Base-by-base conservation (phyloP, 2,797 vertebrate species). In the Dendrocincla fuliginosa region DNA sequence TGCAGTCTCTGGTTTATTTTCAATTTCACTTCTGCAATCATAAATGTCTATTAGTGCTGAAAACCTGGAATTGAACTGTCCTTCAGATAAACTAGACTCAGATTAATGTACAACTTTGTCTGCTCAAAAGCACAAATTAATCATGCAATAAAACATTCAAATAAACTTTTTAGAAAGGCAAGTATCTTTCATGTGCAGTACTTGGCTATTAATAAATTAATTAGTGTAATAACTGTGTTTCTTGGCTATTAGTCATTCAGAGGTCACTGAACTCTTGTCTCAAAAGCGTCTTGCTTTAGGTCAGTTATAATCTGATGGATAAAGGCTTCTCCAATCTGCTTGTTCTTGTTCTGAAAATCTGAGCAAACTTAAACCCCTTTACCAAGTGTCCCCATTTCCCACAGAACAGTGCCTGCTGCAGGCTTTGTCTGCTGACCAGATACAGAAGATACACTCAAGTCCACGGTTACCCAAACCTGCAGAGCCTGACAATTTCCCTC, bases 11-110 rank as follows among this genome's bases (percentile, higher is more conserved):
- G 87, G 53, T 89, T 91, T 89, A 89, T 85, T 93, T 95, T 93
- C 91, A 87, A 3, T 69, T 86, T 96, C 91, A 82, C 39, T 91
- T 91, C 93, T 96, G 79, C 89, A 86, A 35, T 84, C 84, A 63
- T 85, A 89, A 88, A 75, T 81, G 73, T 91, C 76, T 91, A 44
- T 86, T 81, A 88, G 56, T 46, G 84, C 59, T 81, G 79, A 92
- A 96, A 93, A 86, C 44, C 73, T 88, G 87, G 57, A 91, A 84
- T 10, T 81, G 82, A 95, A 80, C 65, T n/a, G 23, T 33, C 11
- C 69, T 75, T 37, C 0, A 3, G 79, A 91, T 92, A 93, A 93
- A 80, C 42, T 65, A 71, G 47, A 69, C 39, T 47, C 22, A 17
- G 86, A 89, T 57, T 87, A 69, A 92, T 77, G 59, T 27, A 55